Conservation (phyloP, 2,113 vertebrate species). For the Lathamus discolor region DNA sequence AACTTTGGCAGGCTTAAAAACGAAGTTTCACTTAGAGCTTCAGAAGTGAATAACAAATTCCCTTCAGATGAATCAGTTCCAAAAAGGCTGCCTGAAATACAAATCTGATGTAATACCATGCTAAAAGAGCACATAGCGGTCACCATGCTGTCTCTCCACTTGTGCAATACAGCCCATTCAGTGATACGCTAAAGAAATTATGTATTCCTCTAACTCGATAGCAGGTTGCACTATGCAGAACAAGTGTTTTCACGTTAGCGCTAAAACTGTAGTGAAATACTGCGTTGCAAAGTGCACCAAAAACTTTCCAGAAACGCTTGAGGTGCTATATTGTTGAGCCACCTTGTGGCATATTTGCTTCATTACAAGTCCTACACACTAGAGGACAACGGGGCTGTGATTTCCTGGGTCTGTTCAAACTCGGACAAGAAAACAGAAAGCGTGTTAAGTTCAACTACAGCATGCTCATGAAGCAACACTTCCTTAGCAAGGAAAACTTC, state of each 20-base stretch:
- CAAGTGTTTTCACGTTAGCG: accelerated
- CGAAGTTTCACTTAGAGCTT: not conserved
- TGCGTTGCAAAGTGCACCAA: accelerated
- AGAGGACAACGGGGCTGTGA: not conserved
- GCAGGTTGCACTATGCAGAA: not conserved
- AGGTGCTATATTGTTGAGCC: slow-evolving; percentile 50
- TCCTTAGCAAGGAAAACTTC: not conserved
- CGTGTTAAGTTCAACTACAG: not conserved
- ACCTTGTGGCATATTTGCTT: slow-evolving; percentile 39
- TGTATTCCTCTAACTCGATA: accelerated
- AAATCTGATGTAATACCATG: accelerated
- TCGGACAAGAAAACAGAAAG: not conserved
- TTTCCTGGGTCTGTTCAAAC: not conserved
- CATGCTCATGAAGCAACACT: not conserved
- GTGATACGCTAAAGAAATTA: accelerated
- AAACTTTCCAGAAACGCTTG: too few species aligned
- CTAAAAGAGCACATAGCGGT: accelerated
- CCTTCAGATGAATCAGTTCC: not conserved
- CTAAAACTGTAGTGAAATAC: not conserved
- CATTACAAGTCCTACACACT: slow-evolving; percentile 2
- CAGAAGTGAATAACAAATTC: not conserved
- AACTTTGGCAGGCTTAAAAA: not conserved
- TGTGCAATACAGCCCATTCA: too few species aligned
- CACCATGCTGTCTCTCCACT: not conserved
- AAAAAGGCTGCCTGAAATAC: not conserved